Conservation (phyloP, 2,888 invertebrate genomes). For the Mimas tiliae region DNA sequence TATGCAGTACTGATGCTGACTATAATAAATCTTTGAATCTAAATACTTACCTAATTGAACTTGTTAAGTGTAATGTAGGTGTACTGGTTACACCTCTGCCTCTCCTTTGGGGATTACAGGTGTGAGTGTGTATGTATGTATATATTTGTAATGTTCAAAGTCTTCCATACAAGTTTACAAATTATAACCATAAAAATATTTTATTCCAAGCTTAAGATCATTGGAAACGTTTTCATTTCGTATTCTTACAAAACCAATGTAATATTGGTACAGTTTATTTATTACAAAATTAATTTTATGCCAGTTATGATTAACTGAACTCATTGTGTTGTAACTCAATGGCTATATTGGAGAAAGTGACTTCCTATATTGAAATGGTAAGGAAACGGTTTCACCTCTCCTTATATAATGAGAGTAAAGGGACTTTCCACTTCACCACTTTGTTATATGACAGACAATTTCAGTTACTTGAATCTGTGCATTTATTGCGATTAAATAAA, state of each 20-base stretch:
- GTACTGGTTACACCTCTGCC: too few species aligned
- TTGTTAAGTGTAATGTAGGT: too few species aligned
- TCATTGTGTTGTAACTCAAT: neutral
- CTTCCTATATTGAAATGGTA: conserved; percentile 47
- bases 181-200: too few species aligned
- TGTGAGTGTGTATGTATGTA: too few species aligned
- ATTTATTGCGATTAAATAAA: neutral
- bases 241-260: neutral
- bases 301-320: neutral
- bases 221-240: too few species aligned
- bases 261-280: neutral
- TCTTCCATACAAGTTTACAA: too few species aligned
- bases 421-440: conserved; percentile 42
- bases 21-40: too few species aligned
- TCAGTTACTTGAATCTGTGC: neutral
- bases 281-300: neutral
- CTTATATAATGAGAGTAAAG: conserved; percentile 44
- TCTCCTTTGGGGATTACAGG: too few species aligned
- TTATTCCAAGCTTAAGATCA: too few species aligned
- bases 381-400: conserved; percentile 51
- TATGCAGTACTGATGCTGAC: too few species aligned
- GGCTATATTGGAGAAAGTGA: conserved; percentile 29
- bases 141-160: too few species aligned
- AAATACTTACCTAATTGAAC: too few species aligned
- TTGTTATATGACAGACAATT: neutral